These are phyloP conservation scores for Orchesella cincta DNA, from an alignment of 1,140 invertebrate genomes.

Conservation along the genomic window DNA sequence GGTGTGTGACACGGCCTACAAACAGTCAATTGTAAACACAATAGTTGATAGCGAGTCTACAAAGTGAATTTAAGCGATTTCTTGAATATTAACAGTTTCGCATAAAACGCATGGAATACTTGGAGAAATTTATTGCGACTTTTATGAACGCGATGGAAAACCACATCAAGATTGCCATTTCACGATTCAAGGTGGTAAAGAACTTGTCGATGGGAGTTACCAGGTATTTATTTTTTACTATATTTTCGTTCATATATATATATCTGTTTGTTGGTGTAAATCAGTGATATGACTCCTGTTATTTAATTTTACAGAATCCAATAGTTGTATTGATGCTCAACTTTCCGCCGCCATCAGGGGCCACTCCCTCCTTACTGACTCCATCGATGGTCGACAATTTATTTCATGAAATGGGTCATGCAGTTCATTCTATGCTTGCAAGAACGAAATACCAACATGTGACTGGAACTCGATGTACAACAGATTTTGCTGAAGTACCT, in stretches of 20 bases:
- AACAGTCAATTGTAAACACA: too few relatives aligned
- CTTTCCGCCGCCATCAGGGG: constrained; percentile 66
- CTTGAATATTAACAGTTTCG: constrained; percentile 60
- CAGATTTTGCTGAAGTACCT: constrained; percentile 98
- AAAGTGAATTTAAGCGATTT: constrained; percentile 22
- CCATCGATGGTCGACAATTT: constrained; percentile 89
- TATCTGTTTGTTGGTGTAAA: too few relatives aligned
- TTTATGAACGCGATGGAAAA: constrained; percentile 86
- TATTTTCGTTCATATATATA: too few relatives aligned
- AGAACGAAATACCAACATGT: constrained; percentile 95
- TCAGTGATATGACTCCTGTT: too few relatives aligned
- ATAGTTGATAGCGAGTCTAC: background rate
- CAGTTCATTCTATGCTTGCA: constrained; percentile 97
- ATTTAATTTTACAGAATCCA: constrained; percentile 81
- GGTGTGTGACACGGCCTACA: constrained; percentile 58
- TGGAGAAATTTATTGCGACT: constrained; percentile 97
- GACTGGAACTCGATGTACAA: constrained; percentile 92
- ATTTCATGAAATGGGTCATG: constrained; percentile 99
- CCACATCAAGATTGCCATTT: constrained; percentile 98
- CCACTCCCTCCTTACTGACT: constrained; percentile 73
- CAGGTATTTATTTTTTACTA: constrained; percentile 59
- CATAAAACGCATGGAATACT: constrained; percentile 76
- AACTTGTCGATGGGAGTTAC: constrained; percentile 77
- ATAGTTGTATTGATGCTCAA: constrained; percentile 94
- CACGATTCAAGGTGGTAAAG: constrained; percentile 91